Evolutionary conservation across 2,113 vertebrate genomes (phyloP).

Genomic region (Callochromis pleurospilus): DNA sequence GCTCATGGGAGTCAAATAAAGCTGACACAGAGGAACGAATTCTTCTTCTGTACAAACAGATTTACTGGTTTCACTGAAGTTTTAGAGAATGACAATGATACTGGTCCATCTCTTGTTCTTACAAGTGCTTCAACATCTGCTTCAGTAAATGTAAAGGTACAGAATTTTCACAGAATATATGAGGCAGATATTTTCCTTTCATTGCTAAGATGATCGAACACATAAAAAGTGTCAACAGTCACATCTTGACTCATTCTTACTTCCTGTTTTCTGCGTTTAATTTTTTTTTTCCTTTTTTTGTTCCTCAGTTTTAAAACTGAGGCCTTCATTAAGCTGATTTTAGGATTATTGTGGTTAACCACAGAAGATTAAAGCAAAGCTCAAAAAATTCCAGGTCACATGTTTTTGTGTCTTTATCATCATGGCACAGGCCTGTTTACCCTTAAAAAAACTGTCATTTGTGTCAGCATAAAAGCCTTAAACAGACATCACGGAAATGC

Average conservation of each 20-base stretch:
- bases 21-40: neutral
- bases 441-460: neutral
- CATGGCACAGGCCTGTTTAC: fast-evolving
- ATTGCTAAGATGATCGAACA: neutral
- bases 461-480: neutral
- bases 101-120: neutral
- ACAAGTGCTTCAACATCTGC: fast-evolving
- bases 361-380: neutral
- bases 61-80: neutral
- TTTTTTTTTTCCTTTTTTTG: fast-evolving
- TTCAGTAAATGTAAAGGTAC: neutral
- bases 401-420: neutral
- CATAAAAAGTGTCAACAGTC: neutral
- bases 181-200: fast-evolving
- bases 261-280: neutral
- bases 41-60: neutral
- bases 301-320: neutral
- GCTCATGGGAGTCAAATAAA: fast-evolving
- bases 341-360: neutral
- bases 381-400: neutral
- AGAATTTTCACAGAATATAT: fast-evolving
- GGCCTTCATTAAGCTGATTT: neutral
- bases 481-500: fast-evolving
- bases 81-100: neutral
- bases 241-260: neutral